phyloP scores from a whole-genome alignment of 2,888 invertebrate genomes.

The Melanophora roralis region DNA sequence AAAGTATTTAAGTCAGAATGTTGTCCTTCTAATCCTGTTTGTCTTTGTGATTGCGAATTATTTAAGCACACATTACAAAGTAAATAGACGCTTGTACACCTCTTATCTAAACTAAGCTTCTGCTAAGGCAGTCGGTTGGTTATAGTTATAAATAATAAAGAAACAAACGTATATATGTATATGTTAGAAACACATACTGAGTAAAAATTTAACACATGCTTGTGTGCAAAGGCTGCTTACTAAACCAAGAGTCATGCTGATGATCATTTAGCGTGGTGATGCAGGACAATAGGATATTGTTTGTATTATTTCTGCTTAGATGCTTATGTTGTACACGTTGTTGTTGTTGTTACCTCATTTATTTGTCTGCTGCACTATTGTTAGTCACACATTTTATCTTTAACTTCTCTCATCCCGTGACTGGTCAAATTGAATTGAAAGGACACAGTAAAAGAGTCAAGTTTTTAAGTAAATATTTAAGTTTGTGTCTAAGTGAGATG shows the following conservation, averaged over 20 bases:
- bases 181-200: not conserved
- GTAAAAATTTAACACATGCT: not conserved
- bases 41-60: slow-evolving; percentile 59
- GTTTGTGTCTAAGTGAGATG: slow-evolving; percentile 18
- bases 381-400: not conserved
- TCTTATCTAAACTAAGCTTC: slow-evolving; percentile 60
- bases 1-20: slow-evolving; percentile 22
- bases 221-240: not conserved
- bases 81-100: slow-evolving; percentile 56
- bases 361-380: slow-evolving; percentile 46
- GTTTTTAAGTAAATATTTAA: slow-evolving; percentile 14
- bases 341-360: slow-evolving; percentile 40
- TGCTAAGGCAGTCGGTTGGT: slow-evolving; percentile 29
- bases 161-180: not conserved
- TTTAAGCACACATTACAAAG: slow-evolving; percentile 60
- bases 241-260: slow-evolving; percentile 40
- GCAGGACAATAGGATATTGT: slow-evolving; percentile 19
- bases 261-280: slow-evolving; percentile 33
- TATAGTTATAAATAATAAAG: slow-evolving; percentile 41
- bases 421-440: not conserved
- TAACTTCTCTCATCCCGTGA: not conserved
- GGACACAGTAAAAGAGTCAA: not conserved
- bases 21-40: slow-evolving; percentile 60
- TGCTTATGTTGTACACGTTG: not conserved
- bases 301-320: not conserved